These are phyloP conservation scores for Toxostoma redivivum DNA, from an alignment of 2,113 vertebrate genomes.

Conservation along the genomic window DNA sequence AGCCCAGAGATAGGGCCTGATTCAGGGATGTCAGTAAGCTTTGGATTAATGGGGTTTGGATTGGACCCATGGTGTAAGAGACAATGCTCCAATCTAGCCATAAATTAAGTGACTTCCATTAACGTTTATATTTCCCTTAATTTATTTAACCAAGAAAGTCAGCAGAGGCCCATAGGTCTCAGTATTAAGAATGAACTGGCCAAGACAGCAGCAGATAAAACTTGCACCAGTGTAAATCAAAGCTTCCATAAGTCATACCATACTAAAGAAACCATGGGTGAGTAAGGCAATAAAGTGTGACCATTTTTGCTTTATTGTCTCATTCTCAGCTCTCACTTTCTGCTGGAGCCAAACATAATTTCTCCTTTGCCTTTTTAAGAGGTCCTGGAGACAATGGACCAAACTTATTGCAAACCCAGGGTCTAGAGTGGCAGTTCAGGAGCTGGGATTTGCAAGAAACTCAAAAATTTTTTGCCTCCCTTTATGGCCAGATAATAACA, in stretches of 20 bases:
- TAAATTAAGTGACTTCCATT: constrained; percentile 46
- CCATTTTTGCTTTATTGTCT: not conserved
- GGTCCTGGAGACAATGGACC: not conserved
- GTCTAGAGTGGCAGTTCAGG: not conserved
- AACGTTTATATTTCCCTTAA: constrained; percentile 29
- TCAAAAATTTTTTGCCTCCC: not conserved
- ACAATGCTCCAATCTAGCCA: not conserved
- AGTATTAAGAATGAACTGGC: constrained; percentile 45
- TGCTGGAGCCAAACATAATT: not conserved
- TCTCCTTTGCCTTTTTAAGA: not conserved
- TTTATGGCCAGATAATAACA: not conserved
- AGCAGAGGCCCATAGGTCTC: constrained; percentile 18
- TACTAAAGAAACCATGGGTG: not conserved
- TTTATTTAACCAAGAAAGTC: constrained; percentile 56
- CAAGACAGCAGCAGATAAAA: constrained; percentile 60
- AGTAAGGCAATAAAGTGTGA: constrained; percentile 20
- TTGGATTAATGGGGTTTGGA: constrained; percentile 20
- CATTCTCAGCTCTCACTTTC: not conserved
- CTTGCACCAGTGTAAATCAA: constrained; percentile 32
- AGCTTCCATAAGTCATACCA: constrained; percentile 38
- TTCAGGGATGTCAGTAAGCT: not conserved
- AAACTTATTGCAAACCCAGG: not conserved
- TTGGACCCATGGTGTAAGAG: not conserved
- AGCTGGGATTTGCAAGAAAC: not conserved
- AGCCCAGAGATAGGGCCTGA: not conserved